These are phyloP conservation scores for Paracentrotus lividus DNA, from an alignment of 53 echinoderm and acorn worm species.

Conservation along the genomic window DNA sequence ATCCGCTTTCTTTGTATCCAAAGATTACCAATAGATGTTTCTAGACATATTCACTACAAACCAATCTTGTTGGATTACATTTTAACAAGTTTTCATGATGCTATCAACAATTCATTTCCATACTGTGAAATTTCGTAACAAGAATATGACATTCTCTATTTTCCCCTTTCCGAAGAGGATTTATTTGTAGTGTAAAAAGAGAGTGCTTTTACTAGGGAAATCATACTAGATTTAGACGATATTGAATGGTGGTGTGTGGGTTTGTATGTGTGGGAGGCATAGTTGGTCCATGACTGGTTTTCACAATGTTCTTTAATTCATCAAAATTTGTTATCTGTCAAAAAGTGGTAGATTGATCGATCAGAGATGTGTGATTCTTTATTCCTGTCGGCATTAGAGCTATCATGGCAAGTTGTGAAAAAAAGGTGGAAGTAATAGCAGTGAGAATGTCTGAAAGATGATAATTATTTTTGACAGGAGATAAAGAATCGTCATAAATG, in stretches of 20 bases:
- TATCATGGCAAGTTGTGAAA: not conserved
- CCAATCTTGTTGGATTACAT: not conserved
- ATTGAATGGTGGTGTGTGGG: not conserved
- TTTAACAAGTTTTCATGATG: not conserved
- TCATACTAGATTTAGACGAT: not conserved
- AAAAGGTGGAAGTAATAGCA: not conserved
- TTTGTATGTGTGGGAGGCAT: not conserved
- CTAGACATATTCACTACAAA: not conserved
- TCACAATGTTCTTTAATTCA: not conserved
- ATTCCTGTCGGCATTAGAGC: not conserved
- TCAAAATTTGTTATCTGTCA: not conserved
- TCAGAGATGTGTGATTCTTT: not conserved
- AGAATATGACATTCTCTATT: not conserved
- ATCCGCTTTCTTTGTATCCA: not conserved
- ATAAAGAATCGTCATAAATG: not conserved
- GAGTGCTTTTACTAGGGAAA: not conserved
- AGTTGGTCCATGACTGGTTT: not conserved
- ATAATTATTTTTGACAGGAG: not conserved
- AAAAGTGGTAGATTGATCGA: not conserved
- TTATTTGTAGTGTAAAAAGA: not conserved
- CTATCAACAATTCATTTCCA: not conserved
- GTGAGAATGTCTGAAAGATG: not conserved
- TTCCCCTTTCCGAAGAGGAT: not conserved
- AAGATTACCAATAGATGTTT: not conserved
- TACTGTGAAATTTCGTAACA: not conserved